These are phyloP conservation scores for Ageneiosus marmoratus DNA, from an alignment of 2,113 vertebrate species.

Conservation along the genomic window DNA sequence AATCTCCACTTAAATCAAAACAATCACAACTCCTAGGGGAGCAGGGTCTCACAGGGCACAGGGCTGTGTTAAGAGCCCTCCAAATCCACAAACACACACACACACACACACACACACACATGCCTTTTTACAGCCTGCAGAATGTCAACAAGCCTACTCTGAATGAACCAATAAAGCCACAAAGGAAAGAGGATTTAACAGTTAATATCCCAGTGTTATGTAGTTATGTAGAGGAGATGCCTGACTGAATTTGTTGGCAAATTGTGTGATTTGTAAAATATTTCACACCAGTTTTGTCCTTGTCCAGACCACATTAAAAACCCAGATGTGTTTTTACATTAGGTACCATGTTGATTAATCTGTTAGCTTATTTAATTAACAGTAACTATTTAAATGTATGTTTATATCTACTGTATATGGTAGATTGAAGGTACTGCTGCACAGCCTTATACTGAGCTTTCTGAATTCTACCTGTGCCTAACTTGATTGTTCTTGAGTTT, in stretches of 20 bases:
- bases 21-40: conserved; percentile 82
- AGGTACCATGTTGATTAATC: neutral
- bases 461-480: conserved; percentile 30
- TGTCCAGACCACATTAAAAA: neutral
- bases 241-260: conserved; percentile 41
- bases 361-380: neutral
- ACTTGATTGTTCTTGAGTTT: conserved; percentile 54
- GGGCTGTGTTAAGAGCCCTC: conserved; percentile 67
- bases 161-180: conserved; percentile 81
- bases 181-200: conserved; percentile 77
- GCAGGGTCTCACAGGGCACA: conserved; percentile 74
- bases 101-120: conserved; percentile 52
- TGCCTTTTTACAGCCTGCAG: conserved; percentile 78
- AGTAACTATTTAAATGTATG: neutral
- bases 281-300: neutral
- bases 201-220: conserved; percentile 72
- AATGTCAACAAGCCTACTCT: conserved; percentile 79
- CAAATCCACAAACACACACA: conserved; percentile 61
- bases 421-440: neutral
- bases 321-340: neutral
- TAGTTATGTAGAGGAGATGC: neutral
- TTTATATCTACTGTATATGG: neutral
- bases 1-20: conserved; percentile 83
- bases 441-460: neutral
- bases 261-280: neutral